phyloP scores from a whole-genome alignment of 2,113 vertebrate species.

The Laticauda colubrina region DNA sequence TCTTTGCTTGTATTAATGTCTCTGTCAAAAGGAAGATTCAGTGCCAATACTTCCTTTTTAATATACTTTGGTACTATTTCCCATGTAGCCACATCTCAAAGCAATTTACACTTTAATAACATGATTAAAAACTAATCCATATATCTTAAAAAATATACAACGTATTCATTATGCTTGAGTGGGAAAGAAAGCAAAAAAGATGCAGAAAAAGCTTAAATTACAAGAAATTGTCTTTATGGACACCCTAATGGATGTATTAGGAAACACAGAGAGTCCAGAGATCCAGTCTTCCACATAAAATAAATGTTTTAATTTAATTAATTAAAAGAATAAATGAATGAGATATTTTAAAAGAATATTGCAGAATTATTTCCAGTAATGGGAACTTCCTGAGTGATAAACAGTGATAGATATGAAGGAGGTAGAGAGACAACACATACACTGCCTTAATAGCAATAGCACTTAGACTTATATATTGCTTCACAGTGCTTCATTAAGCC shows the following conservation, averaged over 20 bases:
- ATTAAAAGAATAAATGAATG: neutral
- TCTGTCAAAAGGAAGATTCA: neutral
- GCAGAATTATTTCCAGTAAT: neutral
- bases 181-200: neutral
- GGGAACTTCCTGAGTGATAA: neutral
- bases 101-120: neutral
- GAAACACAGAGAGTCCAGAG: neutral
- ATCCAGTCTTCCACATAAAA: neutral
- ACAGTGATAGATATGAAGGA: neutral
- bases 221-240: neutral
- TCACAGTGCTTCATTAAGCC: too few relatives aligned
- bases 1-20: neutral
- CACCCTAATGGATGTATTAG: neutral
- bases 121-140: neutral
- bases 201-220: neutral
- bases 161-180: neutral
- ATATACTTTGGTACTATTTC: neutral
- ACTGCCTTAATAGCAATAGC: neutral
- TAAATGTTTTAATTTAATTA: too few relatives aligned
- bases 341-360: neutral
- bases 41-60: neutral
- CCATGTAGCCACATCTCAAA: neutral
- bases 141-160: neutral
- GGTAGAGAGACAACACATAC: neutral
- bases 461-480: too few relatives aligned